These are phyloP conservation scores for Octopus bimaculoides DNA, from an alignment of 1,140 invertebrate species.

Conservation along the genomic window DNA sequence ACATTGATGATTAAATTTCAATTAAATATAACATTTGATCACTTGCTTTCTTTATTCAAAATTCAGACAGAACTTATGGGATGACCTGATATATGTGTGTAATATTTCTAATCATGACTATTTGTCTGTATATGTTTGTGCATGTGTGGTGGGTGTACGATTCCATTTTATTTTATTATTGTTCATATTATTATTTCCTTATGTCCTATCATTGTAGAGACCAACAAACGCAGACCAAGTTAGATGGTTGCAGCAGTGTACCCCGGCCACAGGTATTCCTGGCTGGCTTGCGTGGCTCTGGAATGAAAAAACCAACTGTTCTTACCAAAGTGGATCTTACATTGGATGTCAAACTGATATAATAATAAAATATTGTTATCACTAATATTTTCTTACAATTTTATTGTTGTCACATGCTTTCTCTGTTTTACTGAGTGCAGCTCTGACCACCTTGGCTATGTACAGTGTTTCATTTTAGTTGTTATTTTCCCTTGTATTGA, in stretches of 20 bases:
- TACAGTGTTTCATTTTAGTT: too few relatives aligned
- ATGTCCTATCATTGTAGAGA: slow-evolving; percentile 45
- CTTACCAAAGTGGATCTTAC: slow-evolving; percentile 59
- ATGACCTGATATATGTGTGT: too few relatives aligned
- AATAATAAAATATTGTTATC: neutral
- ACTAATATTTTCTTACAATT: too few relatives aligned
- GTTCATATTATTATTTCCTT: neutral
- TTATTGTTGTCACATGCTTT: too few relatives aligned
- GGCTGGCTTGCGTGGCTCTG: slow-evolving; percentile 55
- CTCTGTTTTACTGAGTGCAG: too few relatives aligned
- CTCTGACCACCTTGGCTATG: too few relatives aligned
- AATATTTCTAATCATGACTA: neutral
- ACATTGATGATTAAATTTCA: too few relatives aligned
- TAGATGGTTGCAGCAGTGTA: slow-evolving; percentile 55
- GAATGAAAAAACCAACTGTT: slow-evolving; percentile 44
- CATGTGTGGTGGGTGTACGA: neutral
- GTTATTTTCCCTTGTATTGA: too few relatives aligned
- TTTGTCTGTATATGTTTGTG: neutral
- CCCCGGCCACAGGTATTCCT: slow-evolving; percentile 55
- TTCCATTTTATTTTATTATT: neutral
- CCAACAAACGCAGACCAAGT: slow-evolving; percentile 53
- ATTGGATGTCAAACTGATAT: slow-evolving; percentile 45
- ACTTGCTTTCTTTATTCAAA: too few relatives aligned
- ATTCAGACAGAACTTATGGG: too few relatives aligned
- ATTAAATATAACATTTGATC: too few relatives aligned